Conservation (phyloP, 2,113 vertebrate genomes). For the Psittacara wagleri region DNA sequence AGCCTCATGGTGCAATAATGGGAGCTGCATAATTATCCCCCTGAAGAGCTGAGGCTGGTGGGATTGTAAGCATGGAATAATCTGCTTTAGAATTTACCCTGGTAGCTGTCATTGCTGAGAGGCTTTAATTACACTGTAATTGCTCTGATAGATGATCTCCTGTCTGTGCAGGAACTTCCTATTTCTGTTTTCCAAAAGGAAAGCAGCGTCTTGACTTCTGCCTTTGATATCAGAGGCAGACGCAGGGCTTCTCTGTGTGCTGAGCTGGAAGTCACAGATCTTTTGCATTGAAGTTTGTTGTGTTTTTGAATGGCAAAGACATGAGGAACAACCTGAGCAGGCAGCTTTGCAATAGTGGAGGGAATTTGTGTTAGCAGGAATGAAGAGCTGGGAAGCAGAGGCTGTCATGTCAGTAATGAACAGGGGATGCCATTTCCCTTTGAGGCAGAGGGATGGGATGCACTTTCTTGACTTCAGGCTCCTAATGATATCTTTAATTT, state of each 20-base stretch:
- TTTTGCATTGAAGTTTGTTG: neutral
- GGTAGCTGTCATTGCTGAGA: conserved; percentile 39
- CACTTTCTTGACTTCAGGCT: neutral
- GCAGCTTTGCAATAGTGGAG: neutral
- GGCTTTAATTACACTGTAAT: conserved; percentile 54
- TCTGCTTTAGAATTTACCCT: conserved; percentile 34
- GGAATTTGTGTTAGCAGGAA: neutral
- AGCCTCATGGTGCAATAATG: conserved; percentile 15
- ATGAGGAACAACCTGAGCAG: neutral
- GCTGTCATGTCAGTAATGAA: neutral
- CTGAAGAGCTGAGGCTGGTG: conserved; percentile 42
- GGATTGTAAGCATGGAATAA: conserved; percentile 35
- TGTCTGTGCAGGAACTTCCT: conserved; percentile 44
- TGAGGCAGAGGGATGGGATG: neutral
- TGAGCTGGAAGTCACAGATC: neutral
- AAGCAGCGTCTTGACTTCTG: neutral
- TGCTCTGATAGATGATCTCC: conserved; percentile 38
- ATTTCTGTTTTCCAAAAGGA: neutral
- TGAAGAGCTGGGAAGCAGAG: neutral
- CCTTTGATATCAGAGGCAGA: neutral
- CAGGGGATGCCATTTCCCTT: neutral
- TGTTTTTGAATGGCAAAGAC: neutral
- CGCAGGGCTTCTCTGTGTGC: neutral
- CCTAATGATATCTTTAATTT: neutral
- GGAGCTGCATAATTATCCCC: conserved; percentile 56